Evolutionary conservation across 2,888 invertebrate genomes (phyloP).

Genomic region (Torymus texanus): DNA sequence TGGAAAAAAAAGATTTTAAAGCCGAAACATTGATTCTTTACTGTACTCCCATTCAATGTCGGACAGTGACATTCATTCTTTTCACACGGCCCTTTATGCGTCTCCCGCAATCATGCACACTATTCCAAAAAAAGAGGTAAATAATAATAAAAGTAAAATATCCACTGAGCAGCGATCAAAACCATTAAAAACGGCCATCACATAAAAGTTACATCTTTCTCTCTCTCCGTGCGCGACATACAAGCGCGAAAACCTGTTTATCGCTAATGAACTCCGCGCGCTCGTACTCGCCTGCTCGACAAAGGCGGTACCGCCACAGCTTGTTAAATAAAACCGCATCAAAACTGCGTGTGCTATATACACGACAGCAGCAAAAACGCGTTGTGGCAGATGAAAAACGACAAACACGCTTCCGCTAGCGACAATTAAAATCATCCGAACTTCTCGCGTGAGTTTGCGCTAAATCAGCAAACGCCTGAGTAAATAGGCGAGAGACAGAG

Average conservation of each 20-base stretch:
- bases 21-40: too few relatives aligned
- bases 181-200: too few relatives aligned
- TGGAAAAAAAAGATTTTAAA: too few relatives aligned
- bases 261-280: slow-evolving; percentile 31
- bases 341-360: not conserved
- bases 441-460: slow-evolving; percentile 20
- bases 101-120: too few relatives aligned
- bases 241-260: slow-evolving; percentile 1
- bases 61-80: too few relatives aligned
- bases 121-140: too few relatives aligned
- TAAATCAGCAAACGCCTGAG: slow-evolving; percentile 46
- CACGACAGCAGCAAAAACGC: not conserved
- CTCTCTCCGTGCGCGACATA: not conserved
- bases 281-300: not conserved
- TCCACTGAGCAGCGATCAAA: too few relatives aligned
- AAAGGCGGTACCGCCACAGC: not conserved
- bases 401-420: not conserved
- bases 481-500: slow-evolving; percentile 5
- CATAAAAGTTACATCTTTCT: not conserved
- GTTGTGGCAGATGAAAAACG: not conserved
- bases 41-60: too few relatives aligned
- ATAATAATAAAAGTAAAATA: too few relatives aligned
- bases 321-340: slow-evolving; percentile 47
- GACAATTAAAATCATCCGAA: slow-evolving; percentile 41
- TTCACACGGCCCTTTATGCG: too few relatives aligned